These are phyloP conservation scores for Podarcis raffonei DNA, from an alignment of 2,113 vertebrate genomes.

Conservation along the genomic window DNA sequence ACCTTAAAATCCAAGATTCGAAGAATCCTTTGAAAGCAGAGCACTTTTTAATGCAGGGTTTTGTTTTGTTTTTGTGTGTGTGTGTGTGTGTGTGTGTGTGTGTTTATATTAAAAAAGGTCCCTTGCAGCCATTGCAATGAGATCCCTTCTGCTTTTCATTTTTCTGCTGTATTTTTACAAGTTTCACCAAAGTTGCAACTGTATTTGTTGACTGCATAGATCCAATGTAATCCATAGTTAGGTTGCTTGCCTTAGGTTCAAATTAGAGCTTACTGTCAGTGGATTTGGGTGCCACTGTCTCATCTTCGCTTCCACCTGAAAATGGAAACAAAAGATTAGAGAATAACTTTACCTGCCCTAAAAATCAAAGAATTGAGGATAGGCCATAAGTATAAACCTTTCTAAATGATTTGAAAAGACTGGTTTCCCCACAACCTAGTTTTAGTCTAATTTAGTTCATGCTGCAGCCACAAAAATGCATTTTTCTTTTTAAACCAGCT, in stretches of 20 bases:
- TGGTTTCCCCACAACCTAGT: neutral
- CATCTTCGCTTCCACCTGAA: neutral
- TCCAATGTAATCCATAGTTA: neutral
- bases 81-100: too few species aligned
- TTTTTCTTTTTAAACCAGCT: neutral
- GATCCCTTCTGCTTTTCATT: neutral
- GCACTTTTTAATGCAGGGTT: slow-evolving; percentile 15
- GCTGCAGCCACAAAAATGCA: neutral
- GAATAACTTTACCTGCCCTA: too few species aligned
- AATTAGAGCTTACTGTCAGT: neutral
- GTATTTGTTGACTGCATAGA: neutral
- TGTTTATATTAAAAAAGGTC: neutral
- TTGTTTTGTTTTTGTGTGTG: neutral
- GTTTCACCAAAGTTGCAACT: neutral
- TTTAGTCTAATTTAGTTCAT: neutral
- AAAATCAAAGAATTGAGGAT: too few species aligned
- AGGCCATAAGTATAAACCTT: neutral
- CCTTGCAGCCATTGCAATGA: neutral
- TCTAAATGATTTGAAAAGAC: neutral
- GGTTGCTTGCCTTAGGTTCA: neutral
- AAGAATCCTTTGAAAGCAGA: slow-evolving; percentile 30
- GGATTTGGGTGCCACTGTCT: neutral
- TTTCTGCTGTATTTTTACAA: neutral
- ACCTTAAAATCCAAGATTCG: neutral
- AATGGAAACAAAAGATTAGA: neutral